Conservation (phyloP, 2,797 vertebrate species). For the Labeo calbasu region DNA sequence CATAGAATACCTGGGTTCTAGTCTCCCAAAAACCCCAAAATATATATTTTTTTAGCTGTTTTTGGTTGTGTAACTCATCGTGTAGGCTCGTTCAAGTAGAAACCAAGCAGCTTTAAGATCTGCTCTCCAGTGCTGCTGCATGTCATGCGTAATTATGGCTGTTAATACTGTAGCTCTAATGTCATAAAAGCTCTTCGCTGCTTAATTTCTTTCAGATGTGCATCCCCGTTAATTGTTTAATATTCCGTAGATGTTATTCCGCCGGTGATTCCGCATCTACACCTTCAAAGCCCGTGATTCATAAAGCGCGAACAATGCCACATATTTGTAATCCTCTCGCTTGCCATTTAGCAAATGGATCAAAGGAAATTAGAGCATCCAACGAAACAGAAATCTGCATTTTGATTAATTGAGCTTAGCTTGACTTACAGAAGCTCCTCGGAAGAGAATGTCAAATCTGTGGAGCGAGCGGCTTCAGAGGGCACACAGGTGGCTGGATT, state of each 20-base stretch:
- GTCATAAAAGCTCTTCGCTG: slow-evolving; percentile 18
- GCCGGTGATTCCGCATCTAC: slow-evolving; percentile 10
- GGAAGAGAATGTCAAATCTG: slow-evolving; percentile 5
- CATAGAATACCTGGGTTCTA: background rate
- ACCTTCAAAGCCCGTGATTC: slow-evolving; percentile 36
- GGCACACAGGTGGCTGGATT: slow-evolving; percentile 32
- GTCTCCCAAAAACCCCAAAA: background rate
- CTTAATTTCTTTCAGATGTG: slow-evolving; percentile 30
- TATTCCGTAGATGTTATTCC: slow-evolving; percentile 20
- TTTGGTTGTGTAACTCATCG: background rate
- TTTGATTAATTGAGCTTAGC: slow-evolving; percentile 37
- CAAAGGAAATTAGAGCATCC: slow-evolving; percentile 37
- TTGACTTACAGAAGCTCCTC: background rate
- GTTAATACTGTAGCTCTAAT: slow-evolving; percentile 65
- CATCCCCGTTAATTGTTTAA: slow-evolving; percentile 36
- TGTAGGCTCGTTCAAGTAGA: background rate
- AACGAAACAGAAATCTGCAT: slow-evolving; percentile 35
- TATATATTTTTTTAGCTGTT: background rate
- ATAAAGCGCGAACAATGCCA: slow-evolving; percentile 36
- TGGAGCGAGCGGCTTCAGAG: background rate
- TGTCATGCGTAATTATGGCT: slow-evolving; percentile 29
- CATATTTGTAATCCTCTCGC: slow-evolving; percentile 35
- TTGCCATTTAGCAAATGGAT: slow-evolving; percentile 41
- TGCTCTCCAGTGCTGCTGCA: background rate
- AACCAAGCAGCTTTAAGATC: background rate